Evolutionary conservation across 2,888 invertebrate genomes (phyloP), one percentile per base, ranked within the genome.

Genomic region (Caenorhabditis panamensis): DNA sequence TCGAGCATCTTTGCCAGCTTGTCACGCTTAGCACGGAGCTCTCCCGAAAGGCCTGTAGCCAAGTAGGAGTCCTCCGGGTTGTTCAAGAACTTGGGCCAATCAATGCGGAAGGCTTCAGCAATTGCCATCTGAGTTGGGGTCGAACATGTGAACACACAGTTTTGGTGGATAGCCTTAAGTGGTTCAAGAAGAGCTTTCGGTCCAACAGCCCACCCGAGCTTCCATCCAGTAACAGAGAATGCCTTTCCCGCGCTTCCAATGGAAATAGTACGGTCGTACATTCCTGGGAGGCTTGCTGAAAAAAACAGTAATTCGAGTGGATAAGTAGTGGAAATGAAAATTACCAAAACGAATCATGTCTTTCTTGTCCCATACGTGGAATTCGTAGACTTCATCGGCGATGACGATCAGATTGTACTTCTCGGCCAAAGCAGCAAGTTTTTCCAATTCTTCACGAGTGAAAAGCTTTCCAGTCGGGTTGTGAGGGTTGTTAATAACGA

Each of bases 331-430:
- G 5, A 47, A 24, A 1, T 63, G n/a, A 22, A 47, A 67, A 47
- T 87, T 91, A 95, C 97, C 96, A 78, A 98, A 97, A 91, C 97
- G 94, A 78, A 97, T 94, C 88, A 92, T 92, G 92, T 97, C 96
- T 88, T 95, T 93, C 31, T 94, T 93, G 0, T 95, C 95, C 89
- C 94, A 97, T 13, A 95, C 95, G 91, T 99, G 93, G 96, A 97
- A 98, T 92, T 99, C 98, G 88, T 99, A 99, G 0, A 99, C 99
- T 92, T 99, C 99, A 92, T 99, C 99, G 0, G 96, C 94, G 22
- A 99, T 92, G 73, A 96, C 96, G 9, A 99, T 92, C 3, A 95
- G 95, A 91, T 99, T 95, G 93, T 96, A 95, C 90, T 97, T 95
- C 91, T 95, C 95, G 91, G 97, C 97, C 73, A 99, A 92, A 84